phyloP scores from a whole-genome alignment of 1,140 invertebrate species.

The Catajapyx aquilonaris region DNA sequence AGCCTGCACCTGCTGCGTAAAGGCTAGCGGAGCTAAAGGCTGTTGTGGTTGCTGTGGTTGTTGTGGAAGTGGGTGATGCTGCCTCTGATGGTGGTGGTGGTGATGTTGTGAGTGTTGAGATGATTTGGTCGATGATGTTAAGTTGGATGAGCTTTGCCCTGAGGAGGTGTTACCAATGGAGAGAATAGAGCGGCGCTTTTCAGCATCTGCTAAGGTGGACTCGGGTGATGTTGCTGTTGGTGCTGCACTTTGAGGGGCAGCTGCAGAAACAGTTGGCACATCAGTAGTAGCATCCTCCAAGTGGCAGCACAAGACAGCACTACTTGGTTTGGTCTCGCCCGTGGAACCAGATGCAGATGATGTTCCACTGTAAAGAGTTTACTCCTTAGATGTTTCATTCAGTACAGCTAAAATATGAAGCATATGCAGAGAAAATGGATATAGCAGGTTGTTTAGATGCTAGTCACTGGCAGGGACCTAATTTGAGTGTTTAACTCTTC shows the following conservation, averaged over 20 bases:
- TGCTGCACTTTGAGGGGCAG: constrained; percentile 2
- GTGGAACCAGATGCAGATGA: constrained; percentile 37
- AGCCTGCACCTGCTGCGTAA: constrained; percentile 55
- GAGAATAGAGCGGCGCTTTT: constrained; percentile 43
- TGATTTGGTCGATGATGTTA: constrained; percentile 40
- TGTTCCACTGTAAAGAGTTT: constrained; percentile 33
- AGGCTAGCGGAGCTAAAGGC: constrained; percentile 24
- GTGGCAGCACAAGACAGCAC: constrained; percentile 33
- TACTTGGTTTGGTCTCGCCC: constrained; percentile 43
- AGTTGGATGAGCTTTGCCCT: constrained; percentile 45
- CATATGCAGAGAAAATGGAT: no score
- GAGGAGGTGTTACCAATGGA: constrained; percentile 45
- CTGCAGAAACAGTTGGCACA: no score
- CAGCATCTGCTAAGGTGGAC: constrained; percentile 20
- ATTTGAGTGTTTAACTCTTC: no score
- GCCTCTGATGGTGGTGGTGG: constrained; percentile 6
- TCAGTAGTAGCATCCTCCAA: no score
- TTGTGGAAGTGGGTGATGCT: constrained; percentile 8
- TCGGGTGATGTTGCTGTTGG: background rate
- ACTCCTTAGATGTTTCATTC: no score
- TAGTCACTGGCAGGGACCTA: no score
- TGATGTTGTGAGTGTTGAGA: constrained; percentile 28
- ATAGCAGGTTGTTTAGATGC: no score
- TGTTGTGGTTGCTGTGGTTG: constrained; percentile 5
- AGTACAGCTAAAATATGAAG: no score